Percentiles rank a stretch among this genome's conserved stretches.
Conservation (phyloP, 2,888 invertebrate species). For the Melanostoma scalare region DNA sequence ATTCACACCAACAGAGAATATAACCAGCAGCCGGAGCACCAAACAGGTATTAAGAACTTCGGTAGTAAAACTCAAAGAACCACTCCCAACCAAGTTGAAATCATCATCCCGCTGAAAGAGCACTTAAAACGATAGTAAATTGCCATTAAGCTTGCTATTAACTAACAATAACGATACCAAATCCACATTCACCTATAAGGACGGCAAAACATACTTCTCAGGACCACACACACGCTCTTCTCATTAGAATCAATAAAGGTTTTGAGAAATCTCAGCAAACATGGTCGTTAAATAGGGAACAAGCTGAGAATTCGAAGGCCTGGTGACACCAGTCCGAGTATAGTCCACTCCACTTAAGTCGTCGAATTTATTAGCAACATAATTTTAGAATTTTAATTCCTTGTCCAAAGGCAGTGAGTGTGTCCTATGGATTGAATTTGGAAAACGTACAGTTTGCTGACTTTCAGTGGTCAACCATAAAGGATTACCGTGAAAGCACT, state of each 20-base stretch:
- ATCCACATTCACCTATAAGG: slow-evolving; percentile 19
- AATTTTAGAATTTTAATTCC: slow-evolving; percentile 66
- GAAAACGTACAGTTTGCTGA: slow-evolving; percentile 2
- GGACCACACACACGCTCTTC: slow-evolving; percentile 55
- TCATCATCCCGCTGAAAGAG: slow-evolving; percentile 28
- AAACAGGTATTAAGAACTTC: slow-evolving; percentile 31
- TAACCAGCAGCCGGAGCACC: slow-evolving; percentile 12
- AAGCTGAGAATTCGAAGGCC: slow-evolving; percentile 41
- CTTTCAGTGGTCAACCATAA: slow-evolving; percentile 49
- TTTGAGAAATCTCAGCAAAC: slow-evolving; percentile 55
- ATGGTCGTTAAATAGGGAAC: slow-evolving; percentile 58
- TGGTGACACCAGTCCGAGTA: slow-evolving; percentile 31
- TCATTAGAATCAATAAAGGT: slow-evolving; percentile 60
- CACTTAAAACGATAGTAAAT: slow-evolving; percentile 69
- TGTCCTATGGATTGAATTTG: not conserved
- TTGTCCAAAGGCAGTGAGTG: slow-evolving; percentile 9
- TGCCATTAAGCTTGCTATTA: slow-evolving; percentile 69
- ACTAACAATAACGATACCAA: slow-evolving; percentile 54
- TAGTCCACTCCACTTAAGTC: slow-evolving; percentile 52
- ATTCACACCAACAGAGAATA: slow-evolving; percentile 60
- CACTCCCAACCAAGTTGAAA: slow-evolving; percentile 34
- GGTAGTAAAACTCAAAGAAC: slow-evolving; percentile 24
- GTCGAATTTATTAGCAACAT: slow-evolving; percentile 59
- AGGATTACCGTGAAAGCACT: slow-evolving; percentile 46
- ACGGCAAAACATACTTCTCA: not conserved